phyloP scores from a whole-genome alignment of 2,888 invertebrate species.

The Eristalinus sepulchralis region DNA sequence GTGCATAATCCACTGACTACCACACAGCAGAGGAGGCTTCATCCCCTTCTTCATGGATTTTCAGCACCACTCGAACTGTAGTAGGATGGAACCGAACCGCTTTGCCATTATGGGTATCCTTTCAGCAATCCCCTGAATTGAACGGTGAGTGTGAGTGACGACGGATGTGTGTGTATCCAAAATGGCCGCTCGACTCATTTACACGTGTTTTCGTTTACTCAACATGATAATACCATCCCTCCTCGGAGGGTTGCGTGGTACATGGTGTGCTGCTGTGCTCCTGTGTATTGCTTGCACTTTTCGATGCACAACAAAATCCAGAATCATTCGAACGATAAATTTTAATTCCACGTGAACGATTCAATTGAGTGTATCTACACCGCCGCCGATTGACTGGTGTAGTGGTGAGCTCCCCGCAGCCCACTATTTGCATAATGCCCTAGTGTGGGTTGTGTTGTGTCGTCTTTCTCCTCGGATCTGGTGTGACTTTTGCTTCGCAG shows the following conservation, averaged over 20 bases:
- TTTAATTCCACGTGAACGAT: conserved; percentile 42
- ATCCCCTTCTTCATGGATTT: conserved; percentile 37
- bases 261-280: background rate
- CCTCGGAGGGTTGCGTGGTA: background rate
- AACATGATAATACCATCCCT: conserved; percentile 25
- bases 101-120: conserved; percentile 16
- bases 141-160: conserved; percentile 27
- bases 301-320: conserved; percentile 30
- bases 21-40: conserved; percentile 45
- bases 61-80: conserved; percentile 29
- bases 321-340: conserved; percentile 52
- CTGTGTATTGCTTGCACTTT: conserved; percentile 29
- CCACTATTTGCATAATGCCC: conserved; percentile 55
- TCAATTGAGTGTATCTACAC: background rate
- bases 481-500: conserved; percentile 14
- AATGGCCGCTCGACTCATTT: conserved; percentile 65
- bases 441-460: conserved; percentile 32
- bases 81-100: background rate
- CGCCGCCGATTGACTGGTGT: background rate
- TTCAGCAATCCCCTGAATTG: conserved; percentile 11
- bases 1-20: conserved; percentile 66
- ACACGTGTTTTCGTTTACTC: conserved; percentile 58
- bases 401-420: conserved; percentile 19
- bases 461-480: conserved; percentile 16
- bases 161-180: conserved; percentile 43